Conservation (phyloP, 2,113 vertebrate species). For the Sarotherodon lohbergeri region DNA sequence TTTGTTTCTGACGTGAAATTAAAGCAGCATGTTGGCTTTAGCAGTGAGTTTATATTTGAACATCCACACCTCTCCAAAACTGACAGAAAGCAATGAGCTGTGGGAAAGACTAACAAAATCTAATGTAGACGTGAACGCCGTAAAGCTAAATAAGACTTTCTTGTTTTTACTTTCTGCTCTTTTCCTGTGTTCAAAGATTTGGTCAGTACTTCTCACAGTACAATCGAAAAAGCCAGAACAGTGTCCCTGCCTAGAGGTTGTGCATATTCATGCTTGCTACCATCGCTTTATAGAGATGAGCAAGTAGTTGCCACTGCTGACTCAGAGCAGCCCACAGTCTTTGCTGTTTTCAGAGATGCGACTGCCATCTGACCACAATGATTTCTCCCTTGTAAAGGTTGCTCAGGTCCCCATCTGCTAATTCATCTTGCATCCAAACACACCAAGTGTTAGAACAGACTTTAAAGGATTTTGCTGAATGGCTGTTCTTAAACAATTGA, state of each 20-base stretch:
- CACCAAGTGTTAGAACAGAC: accelerated
- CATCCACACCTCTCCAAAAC: neutral
- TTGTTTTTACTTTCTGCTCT: neutral
- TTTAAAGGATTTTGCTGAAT: neutral
- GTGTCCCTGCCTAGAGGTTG: neutral
- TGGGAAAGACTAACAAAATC: neutral
- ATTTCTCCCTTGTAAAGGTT: neutral
- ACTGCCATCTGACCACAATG: neutral
- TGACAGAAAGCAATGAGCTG: neutral
- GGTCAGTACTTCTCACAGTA: neutral
- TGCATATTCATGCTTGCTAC: neutral
- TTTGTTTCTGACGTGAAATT: neutral
- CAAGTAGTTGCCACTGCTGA: neutral
- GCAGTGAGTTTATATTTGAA: neutral
- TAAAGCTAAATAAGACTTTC: neutral
- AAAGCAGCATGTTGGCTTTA: neutral
- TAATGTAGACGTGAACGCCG: accelerated
- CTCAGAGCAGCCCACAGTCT: neutral
- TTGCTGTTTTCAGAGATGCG: neutral
- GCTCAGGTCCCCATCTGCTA: neutral
- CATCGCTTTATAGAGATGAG: neutral
- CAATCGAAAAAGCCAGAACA: neutral
- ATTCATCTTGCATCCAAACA: neutral
- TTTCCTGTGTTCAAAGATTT: neutral
- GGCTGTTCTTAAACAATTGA: neutral